A percentile compares a stretch with the other conserved stretches of the same genome.
phyloP scores from a whole-genome alignment of 2,888 invertebrate genomes.

The Schizotus pectinicornis region DNA sequence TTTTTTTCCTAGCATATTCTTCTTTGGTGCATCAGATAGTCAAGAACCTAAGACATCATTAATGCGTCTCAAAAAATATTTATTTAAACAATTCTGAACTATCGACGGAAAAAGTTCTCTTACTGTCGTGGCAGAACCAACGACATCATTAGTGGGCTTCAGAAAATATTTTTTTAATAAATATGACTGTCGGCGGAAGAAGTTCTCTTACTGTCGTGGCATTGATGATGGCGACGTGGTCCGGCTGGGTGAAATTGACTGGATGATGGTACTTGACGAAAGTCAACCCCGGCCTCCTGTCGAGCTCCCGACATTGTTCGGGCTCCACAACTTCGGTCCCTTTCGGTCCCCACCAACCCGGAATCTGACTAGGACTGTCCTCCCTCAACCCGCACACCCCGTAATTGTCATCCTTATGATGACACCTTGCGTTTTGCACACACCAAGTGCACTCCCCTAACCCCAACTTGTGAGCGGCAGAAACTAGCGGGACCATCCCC shows the following conservation, averaged over 20 bases:
- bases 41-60: too few species aligned
- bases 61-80: too few species aligned
- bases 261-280: slow-evolving; percentile 88
- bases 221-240: slow-evolving; percentile 84
- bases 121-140: too few species aligned
- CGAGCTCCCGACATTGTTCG: slow-evolving; percentile 78
- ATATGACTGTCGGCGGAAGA: too few species aligned
- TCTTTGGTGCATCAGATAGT: too few species aligned
- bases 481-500: slow-evolving; percentile 55
- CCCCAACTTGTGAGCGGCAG: slow-evolving; percentile 78
- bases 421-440: slow-evolving; percentile 89
- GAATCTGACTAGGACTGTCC: slow-evolving; percentile 80
- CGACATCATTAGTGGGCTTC: too few species aligned
- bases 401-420: slow-evolving; percentile 82
- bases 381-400: slow-evolving; percentile 81
- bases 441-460: slow-evolving; percentile 90
- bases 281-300: slow-evolving; percentile 86
- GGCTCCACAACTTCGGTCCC: slow-evolving; percentile 68
- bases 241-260: slow-evolving; percentile 86
- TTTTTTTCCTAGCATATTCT: too few species aligned
- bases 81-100: too few species aligned
- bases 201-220: slow-evolving; percentile 69
- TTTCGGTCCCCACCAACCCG: slow-evolving; percentile 90
- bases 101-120: too few species aligned
- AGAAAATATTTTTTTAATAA: too few species aligned